These are phyloP conservation scores for Drosophila falleni DNA, from an alignment of 2,888 invertebrate species.

Conservation along the genomic window DNA sequence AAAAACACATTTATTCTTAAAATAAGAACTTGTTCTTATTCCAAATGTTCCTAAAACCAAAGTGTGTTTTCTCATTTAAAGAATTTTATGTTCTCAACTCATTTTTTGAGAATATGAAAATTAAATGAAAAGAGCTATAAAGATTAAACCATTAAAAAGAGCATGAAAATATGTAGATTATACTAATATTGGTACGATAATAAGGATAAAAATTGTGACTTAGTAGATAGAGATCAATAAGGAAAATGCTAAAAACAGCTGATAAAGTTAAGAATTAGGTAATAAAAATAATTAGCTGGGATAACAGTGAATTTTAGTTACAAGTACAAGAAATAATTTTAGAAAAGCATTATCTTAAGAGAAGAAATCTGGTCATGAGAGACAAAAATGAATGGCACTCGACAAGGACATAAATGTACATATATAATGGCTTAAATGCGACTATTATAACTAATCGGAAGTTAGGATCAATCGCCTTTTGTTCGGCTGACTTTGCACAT, in stretches of 20 bases:
- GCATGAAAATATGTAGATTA: no score
- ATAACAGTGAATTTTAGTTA: neutral
- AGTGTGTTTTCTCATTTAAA: no score
- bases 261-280: neutral
- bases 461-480: conserved; percentile 54
- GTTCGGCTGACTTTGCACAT: conserved; percentile 46
- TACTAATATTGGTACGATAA: no score
- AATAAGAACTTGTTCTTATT: no score
- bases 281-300: neutral
- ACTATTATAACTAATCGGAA: conserved; percentile 70
- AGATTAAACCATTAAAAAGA: no score
- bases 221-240: no score
- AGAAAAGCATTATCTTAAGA: neutral
- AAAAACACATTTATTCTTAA: no score
- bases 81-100: no score
- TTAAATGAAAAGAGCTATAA: no score
- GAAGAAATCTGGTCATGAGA: conserved; percentile 10
- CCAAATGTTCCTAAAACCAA: no score
- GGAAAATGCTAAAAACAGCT: neutral
- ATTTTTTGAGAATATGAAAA: no score
- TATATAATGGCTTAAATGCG: conserved; percentile 72
- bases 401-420: conserved; percentile 17
- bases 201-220: no score
- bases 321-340: neutral
- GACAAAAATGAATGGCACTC: conserved; percentile 37